These are phyloP conservation scores for Troglohyphantes excavatus DNA, from an alignment of 2,888 invertebrate genomes.

Conservation along the genomic window DNA sequence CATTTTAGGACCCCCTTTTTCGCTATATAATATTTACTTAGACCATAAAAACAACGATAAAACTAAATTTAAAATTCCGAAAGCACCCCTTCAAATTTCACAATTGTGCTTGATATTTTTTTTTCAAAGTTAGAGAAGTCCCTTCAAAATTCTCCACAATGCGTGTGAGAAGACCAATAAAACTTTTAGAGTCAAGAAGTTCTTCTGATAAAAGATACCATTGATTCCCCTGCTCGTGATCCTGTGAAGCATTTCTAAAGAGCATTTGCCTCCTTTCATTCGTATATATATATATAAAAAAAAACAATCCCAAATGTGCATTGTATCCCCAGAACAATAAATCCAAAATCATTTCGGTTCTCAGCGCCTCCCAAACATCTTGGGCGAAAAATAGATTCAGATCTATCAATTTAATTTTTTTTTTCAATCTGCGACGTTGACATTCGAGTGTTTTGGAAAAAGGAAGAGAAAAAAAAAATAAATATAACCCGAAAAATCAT, in stretches of 20 bases:
- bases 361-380: slow-evolving; percentile 46
- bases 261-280: slow-evolving; percentile 7
- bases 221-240: slow-evolving; percentile 16
- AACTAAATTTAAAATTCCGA: no score
- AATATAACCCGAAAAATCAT: neutral
- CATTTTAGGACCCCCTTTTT: no score
- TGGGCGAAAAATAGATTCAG: slow-evolving; percentile 44
- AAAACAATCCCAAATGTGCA: slow-evolving; percentile 12
- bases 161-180: slow-evolving; percentile 7
- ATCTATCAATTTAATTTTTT: slow-evolving; percentile 75
- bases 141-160: neutral
- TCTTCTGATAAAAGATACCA: slow-evolving; percentile 31
- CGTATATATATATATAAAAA: no score
- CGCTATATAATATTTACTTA: no score
- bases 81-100: no score
- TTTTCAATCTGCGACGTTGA: slow-evolving; percentile 56
- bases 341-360: slow-evolving; percentile 57
- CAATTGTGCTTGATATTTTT: no score
- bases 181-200: slow-evolving; percentile 11
- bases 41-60: no score
- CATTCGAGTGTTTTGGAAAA: slow-evolving; percentile 49
- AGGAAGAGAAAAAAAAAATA: slow-evolving; percentile 29
- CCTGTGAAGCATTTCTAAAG: slow-evolving; percentile 49
- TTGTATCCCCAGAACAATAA: slow-evolving; percentile 55
- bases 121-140: neutral